These are phyloP conservation scores for Melanotaenia maccullochi DNA, from an alignment of 2,797 vertebrate species.

Conservation along the genomic window DNA sequence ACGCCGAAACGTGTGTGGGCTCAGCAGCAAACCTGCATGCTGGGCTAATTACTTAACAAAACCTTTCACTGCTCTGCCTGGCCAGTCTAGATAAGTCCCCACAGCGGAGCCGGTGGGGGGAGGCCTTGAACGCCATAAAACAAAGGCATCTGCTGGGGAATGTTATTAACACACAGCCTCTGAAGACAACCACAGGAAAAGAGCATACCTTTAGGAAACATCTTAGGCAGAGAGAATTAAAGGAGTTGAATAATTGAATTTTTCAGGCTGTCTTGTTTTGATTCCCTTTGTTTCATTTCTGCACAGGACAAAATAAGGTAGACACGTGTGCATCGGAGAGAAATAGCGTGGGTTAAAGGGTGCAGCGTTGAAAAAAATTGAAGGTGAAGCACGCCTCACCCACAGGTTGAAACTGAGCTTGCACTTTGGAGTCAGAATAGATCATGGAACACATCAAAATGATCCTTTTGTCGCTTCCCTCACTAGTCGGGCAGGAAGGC, in stretches of 20 bases:
- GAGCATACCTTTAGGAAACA: conserved; percentile 55
- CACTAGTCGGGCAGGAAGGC: conserved; percentile 18
- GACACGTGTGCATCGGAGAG: conserved; percentile 39
- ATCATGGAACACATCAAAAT: conserved; percentile 31
- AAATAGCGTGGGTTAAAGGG: conserved; percentile 10
- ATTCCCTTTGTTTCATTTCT: conserved; percentile 10
- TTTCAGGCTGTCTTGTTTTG: conserved; percentile 55
- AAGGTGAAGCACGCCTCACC: not conserved
- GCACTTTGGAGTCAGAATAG: not conserved
- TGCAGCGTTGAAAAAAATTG: conserved; percentile 2
- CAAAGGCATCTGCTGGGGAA: conserved; percentile 62
- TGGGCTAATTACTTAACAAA: conserved; percentile 79
- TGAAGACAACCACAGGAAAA: conserved; percentile 53
- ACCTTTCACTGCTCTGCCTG: conserved; percentile 77
- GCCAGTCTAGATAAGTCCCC: conserved; percentile 79
- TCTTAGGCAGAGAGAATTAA: conserved; percentile 47
- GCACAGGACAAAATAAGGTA: conserved; percentile 15
- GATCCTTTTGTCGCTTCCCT: conserved; percentile 29
- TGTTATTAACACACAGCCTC: conserved; percentile 65
- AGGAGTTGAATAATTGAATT: conserved; percentile 72
- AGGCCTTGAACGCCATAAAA: conserved; percentile 33
- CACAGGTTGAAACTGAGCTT: conserved; percentile 22
- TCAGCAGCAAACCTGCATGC: conserved; percentile 38
- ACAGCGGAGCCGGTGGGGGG: conserved; percentile 29
- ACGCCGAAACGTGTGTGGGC: conserved; percentile 9